Evolutionary conservation across 2,888 invertebrate species (phyloP), one percentile per base, ranked within the genome.

Genomic region (Carcina quercana): DNA sequence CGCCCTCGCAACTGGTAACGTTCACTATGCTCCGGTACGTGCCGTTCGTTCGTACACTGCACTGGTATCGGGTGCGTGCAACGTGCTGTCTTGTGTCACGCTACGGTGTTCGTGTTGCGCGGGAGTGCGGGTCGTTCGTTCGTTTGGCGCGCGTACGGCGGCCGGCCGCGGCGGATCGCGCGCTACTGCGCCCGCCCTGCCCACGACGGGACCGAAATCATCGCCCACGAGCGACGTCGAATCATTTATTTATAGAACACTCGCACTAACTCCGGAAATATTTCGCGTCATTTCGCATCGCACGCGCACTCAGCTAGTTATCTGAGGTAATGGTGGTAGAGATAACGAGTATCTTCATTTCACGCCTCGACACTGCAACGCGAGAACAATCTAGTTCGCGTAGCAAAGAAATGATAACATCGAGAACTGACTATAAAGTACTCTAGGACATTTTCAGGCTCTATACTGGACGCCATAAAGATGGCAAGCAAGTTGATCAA

Each of bases 111-210:
- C 63, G 68, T 59, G 58, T 56, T 72, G 75, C 76, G 79, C 78
- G 68, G 68, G 75, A 80, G 75, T 78, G 80, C 80, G 82, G 76
- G 74, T 83, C 83, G 83, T 83, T 83, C 84, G 84, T 85, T 85
- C 84, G 84, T 79, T 79, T 71, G 60, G 76, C 76, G 80, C 78
- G 82, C 79, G 75, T 63, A 66, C 78, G 78, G 79, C 79, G 79
- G 66, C 65, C 74, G 74, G 79, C 83, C 80, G 80, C 79, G 82
- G 74, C 80, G 67, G 68, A 61, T 79, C 74, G 79, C 82, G 79
- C 82, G 82, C 79, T 80, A 82, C 82, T 79, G 79, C 29, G 51
- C 59, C 46, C 58, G 56, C 64, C 60, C 71, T 68, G 69, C 63
- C 64, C 54, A 58, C 52, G 48, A 6, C 13, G 60, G 58, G 69